Evolutionary conservation across 2,888 invertebrate species (phyloP).

Genomic region (Erannis defoliaria): DNA sequence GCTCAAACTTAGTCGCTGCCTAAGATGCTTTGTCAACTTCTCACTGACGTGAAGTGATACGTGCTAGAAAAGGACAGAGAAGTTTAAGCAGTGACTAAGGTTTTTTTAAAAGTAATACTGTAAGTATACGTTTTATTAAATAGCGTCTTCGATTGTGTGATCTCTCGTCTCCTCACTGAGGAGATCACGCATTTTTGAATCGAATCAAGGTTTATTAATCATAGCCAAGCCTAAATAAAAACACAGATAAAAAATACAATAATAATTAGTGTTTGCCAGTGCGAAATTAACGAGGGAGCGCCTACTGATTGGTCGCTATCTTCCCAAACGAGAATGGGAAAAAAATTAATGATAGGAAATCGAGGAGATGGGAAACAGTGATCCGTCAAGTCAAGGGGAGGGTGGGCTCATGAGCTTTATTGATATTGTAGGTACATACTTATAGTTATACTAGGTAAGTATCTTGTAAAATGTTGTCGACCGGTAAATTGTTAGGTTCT

Average conservation of each 20-base stretch:
- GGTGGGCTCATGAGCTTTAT: conserved; percentile 35
- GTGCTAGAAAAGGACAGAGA: no score
- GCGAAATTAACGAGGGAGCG: conserved; percentile 44
- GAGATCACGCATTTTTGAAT: not conserved
- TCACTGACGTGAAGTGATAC: no score
- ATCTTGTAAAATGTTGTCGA: not conserved
- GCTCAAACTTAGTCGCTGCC: no score
- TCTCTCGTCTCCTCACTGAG: no score
- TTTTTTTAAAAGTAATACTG: no score
- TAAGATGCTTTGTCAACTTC: no score
- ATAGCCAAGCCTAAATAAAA: not conserved
- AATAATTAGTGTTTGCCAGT: conserved; percentile 43
- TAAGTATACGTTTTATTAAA: no score
- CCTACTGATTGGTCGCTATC: conserved; percentile 44
- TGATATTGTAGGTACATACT: conserved; percentile 30
- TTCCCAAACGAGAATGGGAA: conserved; percentile 39
- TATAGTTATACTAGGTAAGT: not conserved
- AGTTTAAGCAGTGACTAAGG: no score
- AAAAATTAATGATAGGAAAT: conserved; percentile 51
- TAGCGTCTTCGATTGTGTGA: no score
- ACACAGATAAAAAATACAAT: conserved; percentile 22
- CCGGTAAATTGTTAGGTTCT: no score
- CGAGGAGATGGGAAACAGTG: conserved; percentile 44
- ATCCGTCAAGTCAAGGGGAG: conserved; percentile 42
- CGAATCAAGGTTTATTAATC: not conserved